Percentiles rank a stretch among this genome's conserved stretches.
phyloP scores from a whole-genome alignment of 2,113 vertebrate genomes.

The Melanocharis versteri region DNA sequence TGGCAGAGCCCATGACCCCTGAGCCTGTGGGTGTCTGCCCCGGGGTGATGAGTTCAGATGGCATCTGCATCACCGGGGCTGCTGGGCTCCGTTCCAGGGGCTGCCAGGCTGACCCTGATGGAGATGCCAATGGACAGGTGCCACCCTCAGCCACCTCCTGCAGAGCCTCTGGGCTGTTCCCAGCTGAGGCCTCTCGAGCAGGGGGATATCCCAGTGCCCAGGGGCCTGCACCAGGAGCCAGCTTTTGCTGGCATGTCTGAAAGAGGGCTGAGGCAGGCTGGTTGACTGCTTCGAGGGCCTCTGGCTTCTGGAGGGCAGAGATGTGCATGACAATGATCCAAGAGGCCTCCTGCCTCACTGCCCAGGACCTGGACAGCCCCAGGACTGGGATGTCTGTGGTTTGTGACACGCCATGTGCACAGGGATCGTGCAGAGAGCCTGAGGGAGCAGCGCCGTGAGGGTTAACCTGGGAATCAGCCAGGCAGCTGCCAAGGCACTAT shows the following conservation, averaged over 20 bases:
- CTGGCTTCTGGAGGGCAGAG: neutral
- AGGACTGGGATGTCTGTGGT: rapidly evolving
- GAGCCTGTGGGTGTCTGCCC: neutral
- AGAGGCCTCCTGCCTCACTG: neutral
- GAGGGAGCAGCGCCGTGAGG: neutral
- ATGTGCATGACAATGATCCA: rapidly evolving
- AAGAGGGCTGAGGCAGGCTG: neutral
- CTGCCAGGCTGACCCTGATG: neutral
- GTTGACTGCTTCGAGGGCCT: neutral
- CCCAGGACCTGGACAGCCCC: neutral
- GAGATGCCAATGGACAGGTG: neutral
- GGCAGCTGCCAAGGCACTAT: constrained; percentile 53
- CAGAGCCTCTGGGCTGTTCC: neutral
- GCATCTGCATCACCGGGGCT: neutral
- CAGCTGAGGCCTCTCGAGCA: neutral
- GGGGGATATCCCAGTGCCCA: neutral
- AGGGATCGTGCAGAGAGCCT: rapidly evolving
- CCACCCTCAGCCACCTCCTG: neutral
- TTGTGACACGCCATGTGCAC: rapidly evolving
- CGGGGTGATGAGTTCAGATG: neutral
- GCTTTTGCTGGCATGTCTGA: rapidly evolving
- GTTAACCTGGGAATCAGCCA: constrained; percentile 40
- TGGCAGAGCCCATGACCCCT: neutral
- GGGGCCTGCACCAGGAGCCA: neutral
- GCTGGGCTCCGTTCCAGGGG: neutral